Conservation (phyloP, 2,797 vertebrate species). For the Sparidentex hasta region DNA sequence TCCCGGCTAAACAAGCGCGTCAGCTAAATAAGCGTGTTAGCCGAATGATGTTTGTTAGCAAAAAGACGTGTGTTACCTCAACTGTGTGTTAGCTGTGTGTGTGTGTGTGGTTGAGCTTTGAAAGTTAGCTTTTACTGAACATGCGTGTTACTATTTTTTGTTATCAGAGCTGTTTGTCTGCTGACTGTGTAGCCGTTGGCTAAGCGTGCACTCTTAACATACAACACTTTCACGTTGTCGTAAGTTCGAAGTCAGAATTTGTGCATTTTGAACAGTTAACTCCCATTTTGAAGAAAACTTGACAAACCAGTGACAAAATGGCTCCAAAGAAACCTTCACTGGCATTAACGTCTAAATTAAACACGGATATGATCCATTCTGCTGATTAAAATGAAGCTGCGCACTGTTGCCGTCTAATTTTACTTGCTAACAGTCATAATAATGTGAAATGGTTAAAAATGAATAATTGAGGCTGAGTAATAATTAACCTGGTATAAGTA, state of each 20-base stretch:
- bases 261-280: background rate
- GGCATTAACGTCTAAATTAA: background rate
- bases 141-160: background rate
- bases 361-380: background rate
- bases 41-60: constrained; percentile 20
- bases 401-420: background rate
- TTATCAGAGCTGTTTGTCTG: background rate
- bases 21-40: constrained; percentile 27
- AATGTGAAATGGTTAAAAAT: background rate
- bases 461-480: background rate
- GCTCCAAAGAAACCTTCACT: background rate
- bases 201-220: background rate
- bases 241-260: background rate
- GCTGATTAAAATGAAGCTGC: background rate
- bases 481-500: background rate
- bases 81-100: constrained; percentile 28
- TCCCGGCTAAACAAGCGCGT: constrained; percentile 28
- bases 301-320: background rate
- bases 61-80: constrained; percentile 57
- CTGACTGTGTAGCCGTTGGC: background rate
- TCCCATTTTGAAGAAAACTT: background rate
- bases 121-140: constrained; percentile 10
- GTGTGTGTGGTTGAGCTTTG: constrained; percentile 1
- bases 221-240: background rate
- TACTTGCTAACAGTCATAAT: background rate